Evolutionary conservation across 2,113 vertebrate genomes (phyloP).

Genomic region (Anseranas semipalmata): DNA sequence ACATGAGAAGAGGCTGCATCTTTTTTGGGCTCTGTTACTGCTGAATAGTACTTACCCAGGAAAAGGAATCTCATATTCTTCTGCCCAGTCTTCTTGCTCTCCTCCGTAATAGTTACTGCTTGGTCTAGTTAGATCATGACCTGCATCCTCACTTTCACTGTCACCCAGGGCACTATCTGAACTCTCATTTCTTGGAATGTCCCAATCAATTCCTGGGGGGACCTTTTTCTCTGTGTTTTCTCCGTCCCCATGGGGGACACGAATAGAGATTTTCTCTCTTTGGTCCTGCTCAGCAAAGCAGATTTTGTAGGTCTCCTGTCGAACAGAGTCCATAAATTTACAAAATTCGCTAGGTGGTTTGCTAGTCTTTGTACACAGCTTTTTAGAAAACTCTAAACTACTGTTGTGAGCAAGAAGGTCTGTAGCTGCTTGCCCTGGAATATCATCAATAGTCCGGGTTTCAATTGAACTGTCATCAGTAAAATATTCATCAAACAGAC

Average conservation of each 20-base stretch:
- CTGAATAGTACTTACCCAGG: constrained; percentile 84
- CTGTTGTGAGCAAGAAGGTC: constrained; percentile 68
- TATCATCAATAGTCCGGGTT: constrained; percentile 87
- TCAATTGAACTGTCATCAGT: constrained; percentile 84
- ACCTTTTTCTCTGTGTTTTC: constrained; percentile 84
- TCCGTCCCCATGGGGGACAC: constrained; percentile 81
- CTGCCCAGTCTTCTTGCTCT: constrained; percentile 92
- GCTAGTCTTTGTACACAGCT: constrained; percentile 62
- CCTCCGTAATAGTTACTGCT: constrained; percentile 76
- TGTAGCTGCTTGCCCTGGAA: constrained; percentile 73
- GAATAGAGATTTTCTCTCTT: constrained; percentile 81
- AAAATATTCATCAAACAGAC: constrained; percentile 91
- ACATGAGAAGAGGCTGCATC: neutral
- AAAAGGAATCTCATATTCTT: constrained; percentile 93
- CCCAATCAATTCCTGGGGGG: constrained; percentile 85
- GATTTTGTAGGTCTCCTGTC: constrained; percentile 81
- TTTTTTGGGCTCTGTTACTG: neutral
- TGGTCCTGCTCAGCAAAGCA: constrained; percentile 88
- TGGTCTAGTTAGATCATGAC: constrained; percentile 77
- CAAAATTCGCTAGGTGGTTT: constrained; percentile 72
- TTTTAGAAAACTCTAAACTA: constrained; percentile 75
- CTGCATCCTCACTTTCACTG: constrained; percentile 93
- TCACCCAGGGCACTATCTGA: constrained; percentile 97
- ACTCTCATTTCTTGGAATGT: constrained; percentile 98
- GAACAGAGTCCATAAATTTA: constrained; percentile 77